Base-by-base conservation (phyloP, 1,140 invertebrate genomes). In the Trachymyrmex cornetzi region DNA sequence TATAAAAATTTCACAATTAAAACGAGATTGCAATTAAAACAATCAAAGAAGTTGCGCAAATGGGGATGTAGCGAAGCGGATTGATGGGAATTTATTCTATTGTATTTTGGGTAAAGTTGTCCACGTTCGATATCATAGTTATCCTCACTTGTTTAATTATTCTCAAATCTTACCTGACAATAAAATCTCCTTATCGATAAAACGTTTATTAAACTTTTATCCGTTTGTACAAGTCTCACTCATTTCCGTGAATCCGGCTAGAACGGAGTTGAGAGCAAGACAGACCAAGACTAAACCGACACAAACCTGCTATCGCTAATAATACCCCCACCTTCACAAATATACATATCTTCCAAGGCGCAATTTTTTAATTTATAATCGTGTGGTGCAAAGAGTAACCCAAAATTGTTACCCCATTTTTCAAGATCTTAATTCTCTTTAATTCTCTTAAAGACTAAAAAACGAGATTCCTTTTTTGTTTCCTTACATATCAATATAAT, bases 201-300 rank as follows among this genome's bases (percentile, higher is more conserved):
- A 55, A 11, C 11, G 48, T 66, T 30, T 50, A n/a, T 9, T 22
- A 44, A 57, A 57, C 55, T 22, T 57, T 50, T 50, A 14, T 30
- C 16, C 30, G 16, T 3, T 27, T 6, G 67, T 30, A 48, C 69
- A 24, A 50, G 24, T 4, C 53, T 22, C 72, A 34, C 27, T 85
- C 69, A 81, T 77, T 64, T 53, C 77, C 53, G 63, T 24, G 57
- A 81, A 85, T 88, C 86, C 63, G 87, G 50, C 48, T n/a, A 55
- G 82, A 84, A 88, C 66, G 77, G 87, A 57, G 48, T 74, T 86
- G 59, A 44, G 61, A 88, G 57, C 64, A 77, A 86, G 53, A 91
- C 90, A 44, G 55, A 88, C 53, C 59, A 77, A 86, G 53, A 91
- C 90, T 91, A 80, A 91, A 63, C 38, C 27, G 64, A 16, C 67